A percentile compares a stretch with the other conserved stretches of the same genome.
Conservation (phyloP, 2,113 vertebrate genomes). For the Cettia cetti region DNA sequence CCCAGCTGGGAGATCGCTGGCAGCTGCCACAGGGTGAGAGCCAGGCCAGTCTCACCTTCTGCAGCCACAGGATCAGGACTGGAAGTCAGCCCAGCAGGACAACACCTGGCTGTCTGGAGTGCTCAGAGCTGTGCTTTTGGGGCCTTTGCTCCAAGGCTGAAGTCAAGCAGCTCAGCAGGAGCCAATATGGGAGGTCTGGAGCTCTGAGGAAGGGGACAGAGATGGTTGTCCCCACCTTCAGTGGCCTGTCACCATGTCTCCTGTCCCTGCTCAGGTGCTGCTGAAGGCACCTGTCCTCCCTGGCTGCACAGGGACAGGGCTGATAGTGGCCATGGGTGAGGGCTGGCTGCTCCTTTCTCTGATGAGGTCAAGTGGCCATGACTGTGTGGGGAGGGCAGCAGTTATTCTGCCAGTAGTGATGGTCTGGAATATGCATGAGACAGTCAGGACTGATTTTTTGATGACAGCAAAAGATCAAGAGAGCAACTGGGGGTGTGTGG, state of each 20-base stretch:
- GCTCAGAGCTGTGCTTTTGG: not conserved
- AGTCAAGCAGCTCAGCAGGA: not conserved
- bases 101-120: not conserved
- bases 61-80: not conserved
- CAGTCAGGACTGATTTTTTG: not conserved
- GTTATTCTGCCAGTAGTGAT: not conserved
- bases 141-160: not conserved
- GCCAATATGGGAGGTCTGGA: not conserved
- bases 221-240: not conserved
- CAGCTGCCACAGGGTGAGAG: not conserved
- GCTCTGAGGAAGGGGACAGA: not conserved
- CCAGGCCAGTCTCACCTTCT: not conserved
- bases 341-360: not conserved
- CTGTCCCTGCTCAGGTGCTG: not conserved
- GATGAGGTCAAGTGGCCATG: not conserved
- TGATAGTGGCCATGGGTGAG: not conserved
- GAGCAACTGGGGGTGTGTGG: not conserved
- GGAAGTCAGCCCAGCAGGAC: not conserved
- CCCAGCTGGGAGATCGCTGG: not conserved
- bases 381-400: not conserved
- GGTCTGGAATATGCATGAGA: not conserved
- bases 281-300: not conserved
- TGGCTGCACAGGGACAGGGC: not conserved
- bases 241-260: not conserved
- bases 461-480: not conserved